Conservation (phyloP, 2,888 invertebrate species). For the Tenthredo livida region DNA sequence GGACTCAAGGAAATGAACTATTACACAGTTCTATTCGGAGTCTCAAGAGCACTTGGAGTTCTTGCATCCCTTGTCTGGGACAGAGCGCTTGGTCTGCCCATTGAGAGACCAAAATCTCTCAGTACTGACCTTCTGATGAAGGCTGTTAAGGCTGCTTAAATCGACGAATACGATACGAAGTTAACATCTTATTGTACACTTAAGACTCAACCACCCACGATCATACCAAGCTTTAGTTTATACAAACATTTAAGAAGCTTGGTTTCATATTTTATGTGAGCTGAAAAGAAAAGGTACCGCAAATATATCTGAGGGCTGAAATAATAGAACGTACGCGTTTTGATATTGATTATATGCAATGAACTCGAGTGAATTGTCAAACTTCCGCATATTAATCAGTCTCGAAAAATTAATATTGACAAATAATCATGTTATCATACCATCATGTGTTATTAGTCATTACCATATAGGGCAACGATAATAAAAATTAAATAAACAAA, state of each 20-base stretch:
- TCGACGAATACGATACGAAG: background rate
- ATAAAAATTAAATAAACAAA: slow-evolving; percentile 12
- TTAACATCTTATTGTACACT: slow-evolving; percentile 30
- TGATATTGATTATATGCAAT: slow-evolving; percentile 9
- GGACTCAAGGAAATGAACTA: slow-evolving; percentile 94
- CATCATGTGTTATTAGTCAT: slow-evolving; percentile 46
- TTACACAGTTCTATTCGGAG: slow-evolving; percentile 94
- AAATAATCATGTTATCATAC: slow-evolving; percentile 49
- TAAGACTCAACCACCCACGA: background rate
- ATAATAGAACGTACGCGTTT: slow-evolving; percentile 11
- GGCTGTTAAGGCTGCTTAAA: slow-evolving; percentile 71
- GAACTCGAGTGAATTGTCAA: slow-evolving; percentile 6
- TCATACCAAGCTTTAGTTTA: slow-evolving; percentile 42
- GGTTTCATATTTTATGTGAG: slow-evolving; percentile 36
- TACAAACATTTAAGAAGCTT: slow-evolving; percentile 21
- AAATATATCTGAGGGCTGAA: slow-evolving; percentile 22
- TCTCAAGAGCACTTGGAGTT: slow-evolving; percentile 92
- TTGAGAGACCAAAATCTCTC: slow-evolving; percentile 92
- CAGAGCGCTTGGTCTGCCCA: slow-evolving; percentile 89
- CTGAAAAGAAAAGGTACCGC: slow-evolving; percentile 21
- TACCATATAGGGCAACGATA: slow-evolving; percentile 46
- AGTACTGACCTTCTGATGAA: slow-evolving; percentile 77
- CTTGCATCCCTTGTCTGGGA: slow-evolving; percentile 90
- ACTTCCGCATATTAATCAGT: slow-evolving; percentile 19
- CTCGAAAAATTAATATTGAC: slow-evolving; percentile 33